Evolutionary conservation across 2,888 invertebrate genomes (phyloP), one percentile per base, ranked within the genome.

Genomic region (Isotomurus palustris): DNA sequence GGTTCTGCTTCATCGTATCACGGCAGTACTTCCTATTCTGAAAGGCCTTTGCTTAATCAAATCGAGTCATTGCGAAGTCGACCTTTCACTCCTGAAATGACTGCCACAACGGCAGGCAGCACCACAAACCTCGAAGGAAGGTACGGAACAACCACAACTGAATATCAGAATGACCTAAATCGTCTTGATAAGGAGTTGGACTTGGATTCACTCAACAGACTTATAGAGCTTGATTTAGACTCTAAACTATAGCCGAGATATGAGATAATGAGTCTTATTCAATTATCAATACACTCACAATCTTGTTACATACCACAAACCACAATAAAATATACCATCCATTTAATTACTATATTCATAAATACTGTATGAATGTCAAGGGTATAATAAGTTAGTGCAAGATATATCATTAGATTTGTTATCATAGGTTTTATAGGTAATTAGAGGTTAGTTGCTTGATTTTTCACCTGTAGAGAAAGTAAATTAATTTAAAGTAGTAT

Each of bases 171-270:
- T 38, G 38, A 50, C 35, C 19, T 50, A 10, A 50, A 50, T 32
- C 50, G 50, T 3, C 25, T 50, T 2, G 50, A 40, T 3, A 28
- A 36, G 12, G 50, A 50, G n/a, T 38, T 50, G 38, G 50, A 50
- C 25, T 40, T 40, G 38, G 50, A 50, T 4, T 50, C 50, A 24
- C 40, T 50, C 6, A 36, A 25, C 17, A 14, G 50, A n/a, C 40
- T 50, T 6, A 50, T 50, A 25, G 50, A 50, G 50, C 40, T 50
- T 19, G 50, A 50, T 38, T 17, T 50, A 12, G 50, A 50, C 36
- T 50, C 50, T 3, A 50, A 50, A 25, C 38, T 50, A 6, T 50
- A 50, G n/a, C n/a, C n/a, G n/a, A n/a, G n/a, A n/a, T n/a, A n/a
- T n/a, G n/a, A n/a, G n/a, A n/a, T n/a, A n/a, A n/a, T n/a, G n/a